Conservation (phyloP, 2,888 invertebrate genomes). For the Nomada hirtipes region DNA sequence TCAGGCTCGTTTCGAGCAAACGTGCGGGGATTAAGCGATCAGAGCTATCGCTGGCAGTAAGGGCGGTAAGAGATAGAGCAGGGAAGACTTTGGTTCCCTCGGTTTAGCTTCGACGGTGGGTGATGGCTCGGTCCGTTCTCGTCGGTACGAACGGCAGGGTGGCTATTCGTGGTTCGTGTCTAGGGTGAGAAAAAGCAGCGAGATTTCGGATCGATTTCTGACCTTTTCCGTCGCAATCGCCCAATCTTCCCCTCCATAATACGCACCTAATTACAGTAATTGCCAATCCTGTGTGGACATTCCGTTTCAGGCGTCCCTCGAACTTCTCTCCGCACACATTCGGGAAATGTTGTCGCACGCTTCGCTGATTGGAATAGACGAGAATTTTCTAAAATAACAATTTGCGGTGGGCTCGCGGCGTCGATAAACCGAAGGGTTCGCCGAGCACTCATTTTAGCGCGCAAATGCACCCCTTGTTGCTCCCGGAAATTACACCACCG, state of each 20-base stretch:
- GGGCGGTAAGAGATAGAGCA: constrained; percentile 19
- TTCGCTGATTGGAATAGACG: too few species aligned
- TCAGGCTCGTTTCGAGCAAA: too few species aligned
- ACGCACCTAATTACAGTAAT: neutral
- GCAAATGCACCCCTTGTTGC: constrained; percentile 10
- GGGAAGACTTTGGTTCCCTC: constrained; percentile 38
- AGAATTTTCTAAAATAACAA: neutral
- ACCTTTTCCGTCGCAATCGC: neutral
- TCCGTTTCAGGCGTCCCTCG: too few species aligned
- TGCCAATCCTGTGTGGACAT: neutral
- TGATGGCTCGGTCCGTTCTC: constrained; percentile 34
- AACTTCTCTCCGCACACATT: too few species aligned
- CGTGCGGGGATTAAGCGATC: constrained; percentile 4
- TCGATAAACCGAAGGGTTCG: constrained; percentile 1
- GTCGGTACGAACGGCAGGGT: constrained; percentile 59
- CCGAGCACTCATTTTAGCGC: constrained; percentile 18
- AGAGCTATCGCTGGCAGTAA: constrained; percentile 32
- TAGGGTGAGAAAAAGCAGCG: constrained; percentile 23
- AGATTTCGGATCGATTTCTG: constrained; percentile 32
- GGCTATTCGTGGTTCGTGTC: constrained; percentile 61
- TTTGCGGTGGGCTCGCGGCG: too few species aligned
- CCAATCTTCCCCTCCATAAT: neutral
- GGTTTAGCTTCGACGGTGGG: constrained; percentile 26
- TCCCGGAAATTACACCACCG: constrained; percentile 21
- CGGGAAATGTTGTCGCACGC: too few species aligned